A percentile compares a stretch with the other conserved stretches of the same genome.
Conservation (phyloP, 2,113 vertebrate species). For the Brachyhypopomus gauderio region DNA sequence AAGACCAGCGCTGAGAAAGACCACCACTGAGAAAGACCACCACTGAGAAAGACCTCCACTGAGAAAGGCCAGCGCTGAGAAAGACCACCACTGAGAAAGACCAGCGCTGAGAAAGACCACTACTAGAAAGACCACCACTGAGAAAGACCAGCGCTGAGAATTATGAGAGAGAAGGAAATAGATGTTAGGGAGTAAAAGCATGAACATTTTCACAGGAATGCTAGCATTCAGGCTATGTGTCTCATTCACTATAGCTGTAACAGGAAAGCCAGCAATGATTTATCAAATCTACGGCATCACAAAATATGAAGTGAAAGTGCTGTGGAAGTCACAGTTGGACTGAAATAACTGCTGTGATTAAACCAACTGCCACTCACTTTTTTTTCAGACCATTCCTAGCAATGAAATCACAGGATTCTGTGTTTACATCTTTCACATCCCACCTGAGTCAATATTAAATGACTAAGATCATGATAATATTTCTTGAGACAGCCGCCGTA, state of each 20-base stretch:
- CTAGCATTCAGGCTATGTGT: not conserved
- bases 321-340: not conserved
- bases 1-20: not conserved
- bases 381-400: not conserved
- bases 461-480: conserved; percentile 2
- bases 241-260: not conserved
- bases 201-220: not conserved
- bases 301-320: not conserved
- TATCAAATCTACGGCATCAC: not conserved
- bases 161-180: not conserved
- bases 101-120: too few species aligned
- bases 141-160: not conserved
- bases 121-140: too few species aligned
- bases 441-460: conserved; percentile 8
- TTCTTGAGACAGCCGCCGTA: not conserved
- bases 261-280: not conserved
- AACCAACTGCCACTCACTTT: not conserved
- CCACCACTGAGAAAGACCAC: not conserved
- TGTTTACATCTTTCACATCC: not conserved
- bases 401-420: not conserved
- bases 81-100: not conserved
- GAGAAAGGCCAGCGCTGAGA: not conserved
- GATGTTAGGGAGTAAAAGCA: not conserved
- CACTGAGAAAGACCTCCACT: not conserved
- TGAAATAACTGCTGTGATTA: not conserved